A percentile compares a stretch with the other conserved stretches of the same genome.
Evolutionary conservation across 2,797 vertebrate species (phyloP).

Genomic region (Diceros bicornis): DNA sequence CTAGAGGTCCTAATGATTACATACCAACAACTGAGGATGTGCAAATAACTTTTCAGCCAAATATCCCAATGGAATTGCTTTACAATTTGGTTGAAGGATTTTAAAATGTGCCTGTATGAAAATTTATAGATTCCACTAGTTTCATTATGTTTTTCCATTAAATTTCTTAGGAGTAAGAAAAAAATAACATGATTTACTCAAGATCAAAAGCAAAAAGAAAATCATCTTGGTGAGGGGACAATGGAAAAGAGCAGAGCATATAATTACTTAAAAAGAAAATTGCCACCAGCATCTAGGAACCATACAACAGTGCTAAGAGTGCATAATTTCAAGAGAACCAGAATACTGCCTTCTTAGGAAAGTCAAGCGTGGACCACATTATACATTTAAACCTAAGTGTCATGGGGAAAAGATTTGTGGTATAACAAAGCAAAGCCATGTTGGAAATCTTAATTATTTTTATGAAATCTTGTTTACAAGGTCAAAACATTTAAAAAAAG

Average conservation of each 20-base stretch:
- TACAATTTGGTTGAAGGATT: neutral
- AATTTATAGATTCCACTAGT: neutral
- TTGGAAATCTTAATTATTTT: constrained; percentile 50
- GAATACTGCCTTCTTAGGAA: neutral
- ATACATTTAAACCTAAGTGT: neutral
- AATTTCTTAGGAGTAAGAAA: constrained; percentile 31
- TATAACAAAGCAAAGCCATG: neutral
- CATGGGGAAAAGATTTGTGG: neutral
- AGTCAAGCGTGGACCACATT: neutral
- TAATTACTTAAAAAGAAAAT: constrained; percentile 42
- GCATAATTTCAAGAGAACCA: neutral
- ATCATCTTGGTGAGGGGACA: neutral
- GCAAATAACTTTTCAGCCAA: neutral
- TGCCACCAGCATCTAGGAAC: neutral
- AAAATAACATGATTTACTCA: constrained; percentile 2
- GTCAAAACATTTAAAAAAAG: constrained; percentile 17
- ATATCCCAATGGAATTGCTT: neutral
- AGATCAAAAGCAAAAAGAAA: constrained; percentile 53
- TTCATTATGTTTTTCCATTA: neutral
- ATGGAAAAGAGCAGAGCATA: neutral
- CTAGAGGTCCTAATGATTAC: neutral
- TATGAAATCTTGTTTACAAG: neutral
- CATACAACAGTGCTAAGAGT: neutral
- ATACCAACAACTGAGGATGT: neutral
- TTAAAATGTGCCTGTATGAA: neutral